Base-by-base conservation (phyloP, 2,797 vertebrate genomes). In the Phataginus tetradactyla region DNA sequence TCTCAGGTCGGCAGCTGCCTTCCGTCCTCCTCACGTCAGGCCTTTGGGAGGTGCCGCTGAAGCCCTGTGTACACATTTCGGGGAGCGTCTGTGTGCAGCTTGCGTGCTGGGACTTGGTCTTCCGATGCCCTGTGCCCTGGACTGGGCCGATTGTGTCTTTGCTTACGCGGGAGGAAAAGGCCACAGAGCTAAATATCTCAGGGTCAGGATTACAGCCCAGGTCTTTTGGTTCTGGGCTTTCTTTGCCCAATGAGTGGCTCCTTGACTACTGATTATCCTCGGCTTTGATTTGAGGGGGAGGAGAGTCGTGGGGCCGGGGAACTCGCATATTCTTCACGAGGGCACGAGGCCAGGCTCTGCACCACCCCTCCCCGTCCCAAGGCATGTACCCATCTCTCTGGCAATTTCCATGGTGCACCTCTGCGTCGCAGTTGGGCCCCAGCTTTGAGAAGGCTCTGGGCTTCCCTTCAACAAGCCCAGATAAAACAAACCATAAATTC, bases 281-380 rank as follows among this genome's bases (percentile, higher is more conserved):
- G 32, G 42, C 39, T 63, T 64, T 87, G 63, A 51, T 53, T 61
- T 80, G 39, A 25, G 17, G 59, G 63, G 21, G 18, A 34, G 39
- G 63, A 80, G 53, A 3, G 51, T 57, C 25, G 39, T 15, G 5
- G 29, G 64, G 4, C 15, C 8, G 45, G 49, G 61, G 23, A 55
- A 71, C 20, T 29, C 21, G 15, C 4, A 7, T 15, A n/a, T 34
- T 8, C 51, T 23, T 2, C 6, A 2, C 9, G 11, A 18, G 39
- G 51, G 29, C 53, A 4, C 0, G 14, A 1, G 4, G 37, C 39
- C 6, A 21, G 72, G 32, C 66, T 53, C 20, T 6, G 32, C 0
- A 21, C 12, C 39, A 34, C 37, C 34, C 32, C 34, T 37, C 2
- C 9, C 9, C 45, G 3, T 17, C 9, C 55, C 11, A 2, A 8